Evolutionary conservation across 1,140 invertebrate species (phyloP).

Genomic region (Microvelia longipes): DNA sequence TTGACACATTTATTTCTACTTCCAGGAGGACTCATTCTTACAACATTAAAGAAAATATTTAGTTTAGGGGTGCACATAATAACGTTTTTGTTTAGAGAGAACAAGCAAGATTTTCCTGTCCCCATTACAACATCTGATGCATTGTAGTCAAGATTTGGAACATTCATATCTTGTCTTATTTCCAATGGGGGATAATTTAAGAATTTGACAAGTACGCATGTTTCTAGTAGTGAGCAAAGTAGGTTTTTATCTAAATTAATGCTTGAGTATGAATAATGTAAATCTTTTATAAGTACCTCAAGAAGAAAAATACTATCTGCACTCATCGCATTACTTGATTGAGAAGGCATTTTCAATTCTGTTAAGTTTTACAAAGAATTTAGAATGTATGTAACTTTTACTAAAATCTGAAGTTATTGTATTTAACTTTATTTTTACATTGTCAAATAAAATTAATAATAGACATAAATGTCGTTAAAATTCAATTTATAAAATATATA

Average conservation of each 20-base stretch:
- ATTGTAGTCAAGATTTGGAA: constrained; percentile 21
- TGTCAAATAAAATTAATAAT: too few relatives aligned
- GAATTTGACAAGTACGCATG: constrained; percentile 24
- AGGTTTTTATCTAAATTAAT: not conserved
- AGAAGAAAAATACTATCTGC: not conserved
- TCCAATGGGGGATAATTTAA: constrained; percentile 27
- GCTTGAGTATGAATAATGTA: not conserved
- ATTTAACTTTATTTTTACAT: too few relatives aligned
- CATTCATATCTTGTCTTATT: constrained; percentile 26
- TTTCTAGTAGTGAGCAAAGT: constrained; percentile 8
- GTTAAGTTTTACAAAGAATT: too few relatives aligned
- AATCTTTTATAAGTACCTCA: not conserved
- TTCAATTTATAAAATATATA: too few relatives aligned
- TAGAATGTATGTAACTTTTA: too few relatives aligned
- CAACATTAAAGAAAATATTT: not conserved
- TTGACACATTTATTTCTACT: constrained; percentile 17
- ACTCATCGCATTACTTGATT: too few relatives aligned
- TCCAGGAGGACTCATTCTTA: not conserved
- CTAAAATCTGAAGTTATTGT: too few relatives aligned
- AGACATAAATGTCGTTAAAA: too few relatives aligned
- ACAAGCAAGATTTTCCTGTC: constrained; percentile 34
- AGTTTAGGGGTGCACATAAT: not conserved
- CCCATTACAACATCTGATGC: constrained; percentile 26
- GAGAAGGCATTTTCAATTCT: too few relatives aligned
- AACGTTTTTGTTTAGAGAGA: constrained; percentile 25